These are phyloP conservation scores for Drosophila macrospina DNA, from an alignment of 2,888 invertebrate genomes.

Conservation along the genomic window DNA sequence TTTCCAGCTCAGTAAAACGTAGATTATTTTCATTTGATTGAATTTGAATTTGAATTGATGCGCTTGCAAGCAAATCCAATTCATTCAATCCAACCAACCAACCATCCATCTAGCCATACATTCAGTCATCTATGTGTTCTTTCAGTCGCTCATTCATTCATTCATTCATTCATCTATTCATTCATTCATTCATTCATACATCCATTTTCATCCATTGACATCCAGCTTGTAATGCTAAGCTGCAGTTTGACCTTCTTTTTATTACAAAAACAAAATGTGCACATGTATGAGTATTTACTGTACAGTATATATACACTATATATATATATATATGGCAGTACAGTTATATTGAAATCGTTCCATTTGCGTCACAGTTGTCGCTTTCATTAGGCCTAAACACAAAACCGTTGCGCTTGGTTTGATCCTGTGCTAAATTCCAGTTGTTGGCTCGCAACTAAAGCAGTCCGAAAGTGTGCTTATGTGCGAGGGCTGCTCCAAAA, in stretches of 20 bases:
- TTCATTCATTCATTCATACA: conserved; percentile 12
- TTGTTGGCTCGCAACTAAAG: conserved; percentile 36
- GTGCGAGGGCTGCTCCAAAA: conserved; percentile 30
- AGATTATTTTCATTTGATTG: conserved; percentile 64
- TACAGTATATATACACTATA: conserved; percentile 16
- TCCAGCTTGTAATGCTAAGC: conserved; percentile 24
- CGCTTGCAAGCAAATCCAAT: conserved; percentile 47
- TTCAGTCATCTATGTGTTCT: conserved; percentile 13
- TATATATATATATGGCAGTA: not conserved
- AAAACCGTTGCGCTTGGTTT: conserved; percentile 58
- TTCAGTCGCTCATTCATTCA: conserved; percentile 12
- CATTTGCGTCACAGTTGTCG: conserved; percentile 58
- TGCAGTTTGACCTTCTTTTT: conserved; percentile 58
- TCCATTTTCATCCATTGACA: conserved; percentile 26
- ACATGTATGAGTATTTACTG: conserved; percentile 14
- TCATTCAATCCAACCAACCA: conserved; percentile 31
- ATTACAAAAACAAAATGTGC: conserved; percentile 21
- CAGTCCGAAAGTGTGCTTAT: conserved; percentile 7
- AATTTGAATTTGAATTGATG: conserved; percentile 65
- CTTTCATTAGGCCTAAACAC: conserved; percentile 63
- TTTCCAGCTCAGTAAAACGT: conserved; percentile 49
- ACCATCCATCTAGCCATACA: not conserved
- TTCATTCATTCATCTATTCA: conserved; percentile 3
- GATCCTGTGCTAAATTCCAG: conserved; percentile 49
- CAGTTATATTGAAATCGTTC: conserved; percentile 34